Percentiles rank a stretch among this genome's conserved stretches.
These are phyloP conservation scores for Aphis craccivora DNA, from an alignment of 1,140 invertebrate species.

Conservation along the genomic window DNA sequence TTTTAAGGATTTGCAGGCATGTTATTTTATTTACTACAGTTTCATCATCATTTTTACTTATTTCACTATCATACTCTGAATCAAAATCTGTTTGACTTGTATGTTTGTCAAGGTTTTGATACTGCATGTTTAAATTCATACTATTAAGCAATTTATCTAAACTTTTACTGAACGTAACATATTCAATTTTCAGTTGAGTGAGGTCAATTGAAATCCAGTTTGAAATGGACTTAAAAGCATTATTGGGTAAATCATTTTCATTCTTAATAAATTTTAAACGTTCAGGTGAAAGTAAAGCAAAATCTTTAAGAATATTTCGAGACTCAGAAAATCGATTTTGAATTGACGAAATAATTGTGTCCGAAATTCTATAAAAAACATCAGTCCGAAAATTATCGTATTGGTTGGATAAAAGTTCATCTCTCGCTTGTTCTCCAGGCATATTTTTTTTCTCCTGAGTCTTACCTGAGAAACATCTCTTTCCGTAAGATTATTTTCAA, in stretches of 20 bases:
- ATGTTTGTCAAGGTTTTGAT: not conserved
- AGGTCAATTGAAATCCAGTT: not conserved
- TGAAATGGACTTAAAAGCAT: not conserved
- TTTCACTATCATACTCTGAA: not conserved
- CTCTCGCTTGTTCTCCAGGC: not conserved
- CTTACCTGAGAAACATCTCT: not conserved
- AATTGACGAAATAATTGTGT: not conserved
- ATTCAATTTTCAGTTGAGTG: not conserved
- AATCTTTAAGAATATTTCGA: not conserved
- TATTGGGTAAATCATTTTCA: no score
- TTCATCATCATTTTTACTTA: not conserved
- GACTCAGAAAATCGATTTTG: not conserved
- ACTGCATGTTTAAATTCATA: not conserved
- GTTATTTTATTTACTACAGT: not conserved
- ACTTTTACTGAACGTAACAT: not conserved
- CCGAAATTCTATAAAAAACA: not conserved
- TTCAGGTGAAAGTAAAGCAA: not conserved
- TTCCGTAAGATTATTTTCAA: not conserved
- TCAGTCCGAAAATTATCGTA: not conserved
- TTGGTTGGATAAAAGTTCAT: not conserved
- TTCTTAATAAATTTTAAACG: not conserved
- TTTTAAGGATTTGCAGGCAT: not conserved
- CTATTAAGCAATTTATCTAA: not conserved
- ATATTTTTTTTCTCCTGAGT: not conserved
- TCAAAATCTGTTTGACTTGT: not conserved